Evolutionary conservation across 1,140 invertebrate genomes (phyloP).

Genomic region (Bacillus rossius): DNA sequence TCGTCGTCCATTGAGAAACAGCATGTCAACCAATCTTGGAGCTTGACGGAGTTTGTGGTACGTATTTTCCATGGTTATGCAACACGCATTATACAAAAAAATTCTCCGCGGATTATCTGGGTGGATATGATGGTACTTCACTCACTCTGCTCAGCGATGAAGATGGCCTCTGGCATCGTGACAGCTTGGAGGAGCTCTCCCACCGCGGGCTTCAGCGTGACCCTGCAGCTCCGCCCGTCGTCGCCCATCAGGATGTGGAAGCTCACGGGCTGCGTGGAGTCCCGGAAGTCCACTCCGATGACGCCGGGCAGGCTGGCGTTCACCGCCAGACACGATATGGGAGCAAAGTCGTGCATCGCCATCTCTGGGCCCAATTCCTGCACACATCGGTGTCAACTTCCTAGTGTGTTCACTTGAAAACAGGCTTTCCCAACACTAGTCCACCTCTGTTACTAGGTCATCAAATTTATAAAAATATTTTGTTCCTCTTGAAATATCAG

Average conservation of each 20-base stretch:
- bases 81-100: no score
- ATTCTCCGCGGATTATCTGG: no score
- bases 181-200: conserved; percentile 87
- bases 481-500: no score
- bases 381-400: conserved; percentile 14
- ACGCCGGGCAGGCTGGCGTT: conserved; percentile 56
- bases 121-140: no score
- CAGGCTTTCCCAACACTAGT: no score
- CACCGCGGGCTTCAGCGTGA: conserved; percentile 74
- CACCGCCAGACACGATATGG: conserved; percentile 54
- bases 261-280: conserved; percentile 81
- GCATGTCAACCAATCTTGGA: no score
- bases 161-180: conserved; percentile 67
- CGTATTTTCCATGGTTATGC: no score
- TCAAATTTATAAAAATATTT: no score
- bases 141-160: conserved; percentile 65
- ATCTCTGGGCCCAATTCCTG: conserved; percentile 65
- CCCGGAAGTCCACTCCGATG: conserved; percentile 90
- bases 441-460: no score
- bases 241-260: conserved; percentile 67
- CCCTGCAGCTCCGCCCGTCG: conserved; percentile 45
- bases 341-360: conserved; percentile 76
- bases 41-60: no score
- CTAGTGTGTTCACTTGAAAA: no score
- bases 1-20: no score